Conservation (phyloP, 2,888 invertebrate species). For the Parochlus steinenii region DNA sequence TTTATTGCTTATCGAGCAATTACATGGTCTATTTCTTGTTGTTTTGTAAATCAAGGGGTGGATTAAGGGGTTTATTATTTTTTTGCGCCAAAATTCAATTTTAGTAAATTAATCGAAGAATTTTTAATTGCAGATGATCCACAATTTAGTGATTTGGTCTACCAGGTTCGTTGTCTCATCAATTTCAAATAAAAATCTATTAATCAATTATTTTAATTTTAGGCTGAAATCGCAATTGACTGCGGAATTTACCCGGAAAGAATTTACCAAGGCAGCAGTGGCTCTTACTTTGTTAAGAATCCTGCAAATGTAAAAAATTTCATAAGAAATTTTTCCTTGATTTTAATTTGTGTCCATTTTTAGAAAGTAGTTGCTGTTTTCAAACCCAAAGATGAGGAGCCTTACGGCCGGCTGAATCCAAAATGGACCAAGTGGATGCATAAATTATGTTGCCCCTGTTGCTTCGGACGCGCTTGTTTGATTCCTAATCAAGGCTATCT, state of each 20-base stretch:
- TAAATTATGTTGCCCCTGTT: conserved; percentile 93
- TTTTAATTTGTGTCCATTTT: conserved; percentile 18
- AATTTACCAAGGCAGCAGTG: conserved; percentile 98
- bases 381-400: conserved; percentile 99
- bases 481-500: conserved; percentile 99
- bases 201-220: neutral
- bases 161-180: conserved; percentile 61
- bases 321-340: no score
- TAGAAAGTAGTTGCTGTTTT: conserved; percentile 95
- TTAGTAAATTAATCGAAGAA: no score
- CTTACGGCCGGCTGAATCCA: conserved; percentile 94
- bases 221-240: conserved; percentile 54
- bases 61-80: no score
- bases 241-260: conserved; percentile 89
- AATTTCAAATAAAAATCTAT: neutral
- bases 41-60: neutral
- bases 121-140: conserved; percentile 60
- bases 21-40: neutral
- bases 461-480: conserved; percentile 95
- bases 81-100: no score
- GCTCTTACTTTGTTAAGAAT: conserved; percentile 98
- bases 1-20: neutral
- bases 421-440: conserved; percentile 99
- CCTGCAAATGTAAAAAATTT: conserved; percentile 59
- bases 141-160: conserved; percentile 72